A percentile compares a stretch with the other conserved stretches of the same genome.
Evolutionary conservation across 2,797 vertebrate species (phyloP).

Genomic region (Rhodeus uyekii): DNA sequence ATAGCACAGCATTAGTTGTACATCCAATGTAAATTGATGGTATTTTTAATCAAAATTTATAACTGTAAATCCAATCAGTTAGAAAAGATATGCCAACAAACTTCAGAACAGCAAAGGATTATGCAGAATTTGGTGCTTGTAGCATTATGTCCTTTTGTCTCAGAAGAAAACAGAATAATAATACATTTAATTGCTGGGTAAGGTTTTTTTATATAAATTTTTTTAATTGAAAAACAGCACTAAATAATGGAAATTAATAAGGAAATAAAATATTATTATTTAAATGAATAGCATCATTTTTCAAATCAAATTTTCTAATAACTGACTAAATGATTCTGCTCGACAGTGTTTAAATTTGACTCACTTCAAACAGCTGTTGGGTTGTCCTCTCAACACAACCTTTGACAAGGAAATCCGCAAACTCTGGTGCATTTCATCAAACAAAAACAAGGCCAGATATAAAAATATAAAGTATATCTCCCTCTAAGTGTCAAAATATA

Average conservation of each 20-base stretch:
- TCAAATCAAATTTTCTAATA: background rate
- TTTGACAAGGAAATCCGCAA: conserved; percentile 43
- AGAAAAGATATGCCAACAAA: background rate
- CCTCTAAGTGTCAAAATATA: conserved; percentile 51
- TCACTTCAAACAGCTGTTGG: conserved; percentile 34
- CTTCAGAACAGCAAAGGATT: background rate
- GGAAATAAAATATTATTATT: background rate
- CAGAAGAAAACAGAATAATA: background rate
- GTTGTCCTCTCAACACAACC: conserved; percentile 25
- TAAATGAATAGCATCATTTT: background rate
- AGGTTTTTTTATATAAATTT: background rate
- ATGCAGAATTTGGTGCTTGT: background rate
- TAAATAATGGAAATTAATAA: background rate
- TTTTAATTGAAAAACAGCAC: background rate
- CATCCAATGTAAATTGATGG: background rate
- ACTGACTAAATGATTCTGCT: background rate
- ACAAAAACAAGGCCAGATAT: conserved; percentile 45
- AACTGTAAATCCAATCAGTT: background rate
- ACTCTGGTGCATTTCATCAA: conserved; percentile 36
- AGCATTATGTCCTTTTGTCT: background rate
- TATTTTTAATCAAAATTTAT: background rate
- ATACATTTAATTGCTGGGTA: background rate
- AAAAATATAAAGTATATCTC: conserved; percentile 49
- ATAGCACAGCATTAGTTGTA: background rate
- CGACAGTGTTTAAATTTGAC: background rate